Evolutionary conservation across 2,113 vertebrate genomes (phyloP), one percentile per base, ranked within the genome.

Genomic region (Ornithorhynchus anatinus): DNA sequence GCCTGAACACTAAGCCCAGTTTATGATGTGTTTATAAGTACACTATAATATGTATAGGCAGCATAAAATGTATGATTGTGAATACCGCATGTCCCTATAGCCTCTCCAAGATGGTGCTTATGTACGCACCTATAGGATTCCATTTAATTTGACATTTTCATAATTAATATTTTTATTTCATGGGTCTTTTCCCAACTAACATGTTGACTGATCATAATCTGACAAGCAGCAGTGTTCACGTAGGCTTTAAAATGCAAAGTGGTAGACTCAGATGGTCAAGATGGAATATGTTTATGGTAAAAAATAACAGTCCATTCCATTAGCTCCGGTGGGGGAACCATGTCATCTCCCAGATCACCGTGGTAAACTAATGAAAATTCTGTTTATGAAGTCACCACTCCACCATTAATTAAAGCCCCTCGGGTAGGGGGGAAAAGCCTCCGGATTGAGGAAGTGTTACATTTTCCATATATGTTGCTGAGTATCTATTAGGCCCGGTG

Each of bases 341-440:
- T 45, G 37, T 47, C 32, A 7, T 47, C 27, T 23, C 8, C 2
- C 22, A 13, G 64, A 74, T 50, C 25, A 61, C 45, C 4, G 22
- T 6, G 51, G 20, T 2, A 8, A 8, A 67, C 79, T 58, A 77
- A 93, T 77, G 91, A 84, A 84, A 37, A 63, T 58, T 37, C 54
- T 67, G 0, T 7, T 74, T 89, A 86, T 81, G 88, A 79, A 91
- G 76, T 83, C 84, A 43, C 72, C 38, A 82, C 72, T 77, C 48
- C 67, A 35, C 60, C 70, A 69, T 92, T 86, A 91, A 91, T 92
- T 93, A 89, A 61, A 43, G 48, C 51, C 54, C 35, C 3, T 52
- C 25, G 50, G 25, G 47, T 50, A 9, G 23, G 47, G 47, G 47
- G 69, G 72, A 67, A 83, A 20, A 7, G 13, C 27, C 5, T 39